Evolutionary conservation across 2,797 vertebrate genomes (phyloP).

Genomic region (Phataginus tetradactyla): DNA sequence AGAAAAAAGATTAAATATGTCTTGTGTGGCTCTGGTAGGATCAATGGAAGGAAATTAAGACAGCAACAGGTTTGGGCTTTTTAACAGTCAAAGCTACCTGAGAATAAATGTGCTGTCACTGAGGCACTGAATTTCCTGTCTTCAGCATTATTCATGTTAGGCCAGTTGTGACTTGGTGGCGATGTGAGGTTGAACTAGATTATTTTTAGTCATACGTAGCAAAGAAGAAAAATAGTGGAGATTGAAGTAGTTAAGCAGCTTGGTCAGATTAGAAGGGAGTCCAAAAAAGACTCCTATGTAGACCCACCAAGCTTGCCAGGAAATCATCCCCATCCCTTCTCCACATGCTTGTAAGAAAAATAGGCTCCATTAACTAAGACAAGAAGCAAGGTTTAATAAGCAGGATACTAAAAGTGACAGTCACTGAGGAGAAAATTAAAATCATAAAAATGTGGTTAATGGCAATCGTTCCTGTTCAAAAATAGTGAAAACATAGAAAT

Average conservation of each 20-base stretch:
- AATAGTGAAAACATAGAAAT: background rate
- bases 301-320: background rate
- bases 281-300: background rate
- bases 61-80: background rate
- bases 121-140: background rate
- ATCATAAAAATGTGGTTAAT: background rate
- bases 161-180: background rate
- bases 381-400: background rate
- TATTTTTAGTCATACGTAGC: conserved; percentile 5
- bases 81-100: background rate
- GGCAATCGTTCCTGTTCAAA: conserved; percentile 23
- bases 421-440: conserved; percentile 8
- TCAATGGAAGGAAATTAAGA: background rate
- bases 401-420: background rate
- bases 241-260: background rate
- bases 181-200: background rate
- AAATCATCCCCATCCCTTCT: background rate
- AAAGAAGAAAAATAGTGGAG: conserved; percentile 3
- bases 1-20: background rate
- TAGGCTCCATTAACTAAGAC: background rate
- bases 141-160: background rate
- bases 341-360: background rate
- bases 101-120: background rate
- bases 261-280: background rate
- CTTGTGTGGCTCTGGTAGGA: background rate